These are phyloP conservation scores for Montifringilla adamsi DNA, from an alignment of 2,113 vertebrate species.

Conservation along the genomic window DNA sequence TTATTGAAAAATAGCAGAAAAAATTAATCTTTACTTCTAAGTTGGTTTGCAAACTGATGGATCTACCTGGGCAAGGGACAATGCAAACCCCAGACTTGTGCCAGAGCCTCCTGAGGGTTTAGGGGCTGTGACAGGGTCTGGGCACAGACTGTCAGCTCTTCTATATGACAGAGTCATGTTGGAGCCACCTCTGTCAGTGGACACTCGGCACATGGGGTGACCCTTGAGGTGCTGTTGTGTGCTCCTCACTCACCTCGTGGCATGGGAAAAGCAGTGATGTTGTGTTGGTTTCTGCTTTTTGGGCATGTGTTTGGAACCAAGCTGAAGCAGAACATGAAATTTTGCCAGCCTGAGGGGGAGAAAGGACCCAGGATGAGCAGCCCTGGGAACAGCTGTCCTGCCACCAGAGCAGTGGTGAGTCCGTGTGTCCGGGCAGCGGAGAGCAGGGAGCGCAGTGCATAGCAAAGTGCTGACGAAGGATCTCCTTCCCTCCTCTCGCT, in stretches of 20 bases:
- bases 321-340: neutral
- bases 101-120: neutral
- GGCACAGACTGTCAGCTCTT: neutral
- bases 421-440: accelerated
- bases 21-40: neutral
- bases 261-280: accelerated
- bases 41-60: neutral
- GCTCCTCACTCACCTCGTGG: accelerated
- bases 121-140: accelerated
- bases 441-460: neutral
- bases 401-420: neutral
- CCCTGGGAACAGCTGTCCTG: accelerated
- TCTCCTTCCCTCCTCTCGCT: neutral
- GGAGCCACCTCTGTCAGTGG: accelerated
- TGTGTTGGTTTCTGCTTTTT: neutral
- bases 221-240: accelerated
- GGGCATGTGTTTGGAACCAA: accelerated
- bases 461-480: neutral
- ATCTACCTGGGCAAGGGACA: neutral
- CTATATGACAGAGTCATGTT: accelerated
- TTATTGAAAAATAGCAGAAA: neutral
- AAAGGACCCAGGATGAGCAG: accelerated
- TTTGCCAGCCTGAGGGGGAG: neutral
- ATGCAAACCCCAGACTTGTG: neutral
- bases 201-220: accelerated